These are phyloP conservation scores for Rhynchomys soricoides DNA, from an alignment of 2,113 vertebrate species.

Conservation along the genomic window DNA sequence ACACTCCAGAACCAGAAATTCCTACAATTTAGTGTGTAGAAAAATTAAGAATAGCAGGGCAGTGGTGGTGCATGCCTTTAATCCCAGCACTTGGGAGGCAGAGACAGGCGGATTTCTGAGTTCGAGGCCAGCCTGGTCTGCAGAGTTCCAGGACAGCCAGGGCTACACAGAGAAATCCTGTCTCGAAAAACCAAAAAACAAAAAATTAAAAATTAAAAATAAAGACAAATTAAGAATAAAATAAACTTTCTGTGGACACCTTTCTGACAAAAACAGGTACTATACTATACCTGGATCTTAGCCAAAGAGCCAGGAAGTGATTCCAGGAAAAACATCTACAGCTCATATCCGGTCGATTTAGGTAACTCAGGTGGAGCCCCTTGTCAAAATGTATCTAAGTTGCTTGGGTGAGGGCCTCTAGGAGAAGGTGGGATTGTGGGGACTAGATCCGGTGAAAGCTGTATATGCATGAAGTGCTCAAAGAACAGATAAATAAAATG, in stretches of 20 bases:
- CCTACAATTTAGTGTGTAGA: not conserved
- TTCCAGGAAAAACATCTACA: not conserved
- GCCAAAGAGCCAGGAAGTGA: not conserved
- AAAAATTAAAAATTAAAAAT: no score
- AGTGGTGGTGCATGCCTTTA: no score
- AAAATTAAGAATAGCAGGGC: slow-evolving; percentile 35
- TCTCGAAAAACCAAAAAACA: no score
- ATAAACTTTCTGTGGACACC: slow-evolving; percentile 1
- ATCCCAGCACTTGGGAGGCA: no score
- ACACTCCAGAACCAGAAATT: not conserved
- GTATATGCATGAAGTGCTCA: not conserved
- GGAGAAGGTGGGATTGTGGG: not conserved
- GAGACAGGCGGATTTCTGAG: no score
- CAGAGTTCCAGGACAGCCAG: no score
- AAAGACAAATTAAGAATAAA: slow-evolving; percentile 38
- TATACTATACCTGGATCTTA: not conserved
- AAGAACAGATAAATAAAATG: not conserved
- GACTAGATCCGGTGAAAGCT: no score
- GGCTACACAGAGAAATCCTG: no score
- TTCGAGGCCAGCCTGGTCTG: no score
- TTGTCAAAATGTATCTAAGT: slow-evolving; percentile 26
- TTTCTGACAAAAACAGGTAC: not conserved
- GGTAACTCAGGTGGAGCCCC: not conserved
- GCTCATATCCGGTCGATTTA: not conserved
- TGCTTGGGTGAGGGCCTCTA: not conserved